Base-by-base conservation (phyloP, 2,888 invertebrate species). In the Ommatoiulus sabulosus region DNA sequence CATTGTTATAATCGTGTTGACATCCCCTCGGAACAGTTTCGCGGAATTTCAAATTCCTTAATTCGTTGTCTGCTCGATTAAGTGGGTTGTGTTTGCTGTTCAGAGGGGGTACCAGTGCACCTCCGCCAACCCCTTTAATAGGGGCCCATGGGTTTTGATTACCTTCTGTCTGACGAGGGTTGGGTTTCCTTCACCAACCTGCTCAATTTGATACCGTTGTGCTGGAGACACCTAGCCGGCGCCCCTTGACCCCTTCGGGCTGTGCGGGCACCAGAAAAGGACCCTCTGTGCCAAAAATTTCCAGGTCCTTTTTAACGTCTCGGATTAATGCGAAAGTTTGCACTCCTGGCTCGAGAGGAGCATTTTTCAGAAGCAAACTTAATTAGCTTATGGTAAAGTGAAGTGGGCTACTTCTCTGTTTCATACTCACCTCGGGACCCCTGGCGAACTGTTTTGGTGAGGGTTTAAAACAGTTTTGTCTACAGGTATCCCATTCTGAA, bases 1-100 rank as follows among this genome's bases (percentile, higher is more conserved):
- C 63, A 63, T 63, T 63, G 63, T 63, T 63, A n/a, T n/a, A 63
- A 63, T 63, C 63, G 63, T 63, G 63, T 63, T 63, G 63, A 63
- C 63, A 63, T 63, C 63, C 63, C 63, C 63, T 63, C 63, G 63
- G 63, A 63, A 63, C n/a, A 63, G 63, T 63, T 63, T 63, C 63
- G 17, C 2, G 20, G 63, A 63, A 63, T 63, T 63, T 20, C 63
- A 63, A 63, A 63, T 63, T 63, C 63, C 63, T 63, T 63, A 63
- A 63, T 63, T 63, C 20, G 63, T 20, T 63, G 63, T 63, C 63
- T 63, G n/a, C 63, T 20, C 63, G 63, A 63, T 63, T 63, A 63
- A 63, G 63, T 63, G 63, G 63, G 63, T 12, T 63, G 63, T 63
- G 63, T 63, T 63, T 63, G 63, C 63, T 63, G 63, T 20, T 63